Evolutionary conservation across 2,888 invertebrate species (phyloP).

Genomic region (Malachius bipustulatus): DNA sequence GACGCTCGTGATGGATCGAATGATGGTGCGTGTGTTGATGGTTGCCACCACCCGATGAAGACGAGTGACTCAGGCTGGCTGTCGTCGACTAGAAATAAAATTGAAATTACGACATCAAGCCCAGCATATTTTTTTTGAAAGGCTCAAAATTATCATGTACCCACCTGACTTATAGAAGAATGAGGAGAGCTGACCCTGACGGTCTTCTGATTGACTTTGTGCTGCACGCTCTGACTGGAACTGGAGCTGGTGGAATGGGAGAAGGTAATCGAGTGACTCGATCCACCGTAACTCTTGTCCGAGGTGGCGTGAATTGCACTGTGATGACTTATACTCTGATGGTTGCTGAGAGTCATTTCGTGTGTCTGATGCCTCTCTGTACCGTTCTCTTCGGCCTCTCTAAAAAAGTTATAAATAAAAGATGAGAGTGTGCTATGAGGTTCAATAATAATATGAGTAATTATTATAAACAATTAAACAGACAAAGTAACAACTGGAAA

Average conservation of each 20-base stretch:
- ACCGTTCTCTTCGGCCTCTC: conserved; percentile 27
- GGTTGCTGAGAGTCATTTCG: conserved; percentile 53
- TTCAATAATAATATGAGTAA: too few relatives aligned
- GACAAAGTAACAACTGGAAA: too few relatives aligned
- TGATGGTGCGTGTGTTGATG: conserved; percentile 59
- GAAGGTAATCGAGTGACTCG: conserved; percentile 47
- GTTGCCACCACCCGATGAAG: conserved; percentile 27
- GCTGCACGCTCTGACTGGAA: conserved; percentile 50
- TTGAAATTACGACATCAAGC: not conserved
- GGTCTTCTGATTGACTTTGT: conserved; percentile 36
- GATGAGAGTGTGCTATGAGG: too few relatives aligned
- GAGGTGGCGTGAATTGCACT: conserved; percentile 53
- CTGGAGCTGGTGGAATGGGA: conserved; percentile 57
- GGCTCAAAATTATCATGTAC: too few relatives aligned
- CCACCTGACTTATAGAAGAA: conserved; percentile 24
- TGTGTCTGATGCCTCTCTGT: conserved; percentile 50
- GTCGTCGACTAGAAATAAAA: conserved; percentile 18
- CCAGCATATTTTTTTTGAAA: conserved; percentile 5
- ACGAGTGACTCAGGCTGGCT: conserved; percentile 41
- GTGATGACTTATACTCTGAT: conserved; percentile 53
- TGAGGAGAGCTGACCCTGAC: conserved; percentile 33
- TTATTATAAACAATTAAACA: too few relatives aligned
- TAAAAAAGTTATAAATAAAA: conserved; percentile 4
- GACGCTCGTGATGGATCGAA: conserved; percentile 52
- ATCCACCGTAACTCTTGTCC: conserved; percentile 45